Evolutionary conservation across 1,140 invertebrate species (phyloP).

Genomic region (Eurytemora carolleeae): DNA sequence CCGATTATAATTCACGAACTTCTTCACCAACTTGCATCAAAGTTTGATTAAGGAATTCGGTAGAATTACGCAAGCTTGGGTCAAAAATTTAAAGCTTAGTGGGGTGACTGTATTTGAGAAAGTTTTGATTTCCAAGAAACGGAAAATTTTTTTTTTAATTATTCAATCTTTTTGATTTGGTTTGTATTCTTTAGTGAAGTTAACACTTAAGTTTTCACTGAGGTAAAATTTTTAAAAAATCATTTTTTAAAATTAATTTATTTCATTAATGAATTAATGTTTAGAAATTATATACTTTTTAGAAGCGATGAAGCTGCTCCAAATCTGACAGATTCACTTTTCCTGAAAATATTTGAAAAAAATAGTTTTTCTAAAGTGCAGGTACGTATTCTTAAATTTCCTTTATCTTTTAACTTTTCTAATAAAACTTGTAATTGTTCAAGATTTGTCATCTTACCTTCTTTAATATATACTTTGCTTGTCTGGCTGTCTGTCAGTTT

Average conservation of each 20-base stretch:
- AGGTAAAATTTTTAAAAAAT: not conserved
- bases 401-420: not conserved
- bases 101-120: not conserved
- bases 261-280: not conserved
- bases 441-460: not conserved
- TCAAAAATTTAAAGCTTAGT: too few relatives aligned
- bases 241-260: not conserved
- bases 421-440: not conserved
- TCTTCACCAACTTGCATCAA: too few relatives aligned
- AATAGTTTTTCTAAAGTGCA: slow-evolving; percentile 3
- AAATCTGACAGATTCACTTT: slow-evolving; percentile 11
- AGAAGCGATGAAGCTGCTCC: slow-evolving; percentile 3
- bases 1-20: too few relatives aligned
- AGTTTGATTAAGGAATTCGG: too few relatives aligned
- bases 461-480: too few relatives aligned
- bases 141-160: too few relatives aligned
- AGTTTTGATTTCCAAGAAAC: too few relatives aligned
- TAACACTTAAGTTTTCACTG: not conserved
- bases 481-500: too few relatives aligned
- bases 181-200: not conserved
- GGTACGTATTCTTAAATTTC: not conserved
- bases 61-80: too few relatives aligned
- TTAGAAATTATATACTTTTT: not conserved
- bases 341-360: slow-evolving; percentile 10
- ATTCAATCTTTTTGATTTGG: too few relatives aligned